A percentile compares a stretch with the other conserved stretches of the same genome.
Conservation (phyloP, 2,888 invertebrate genomes). For the Seladonia tumulorum region DNA sequence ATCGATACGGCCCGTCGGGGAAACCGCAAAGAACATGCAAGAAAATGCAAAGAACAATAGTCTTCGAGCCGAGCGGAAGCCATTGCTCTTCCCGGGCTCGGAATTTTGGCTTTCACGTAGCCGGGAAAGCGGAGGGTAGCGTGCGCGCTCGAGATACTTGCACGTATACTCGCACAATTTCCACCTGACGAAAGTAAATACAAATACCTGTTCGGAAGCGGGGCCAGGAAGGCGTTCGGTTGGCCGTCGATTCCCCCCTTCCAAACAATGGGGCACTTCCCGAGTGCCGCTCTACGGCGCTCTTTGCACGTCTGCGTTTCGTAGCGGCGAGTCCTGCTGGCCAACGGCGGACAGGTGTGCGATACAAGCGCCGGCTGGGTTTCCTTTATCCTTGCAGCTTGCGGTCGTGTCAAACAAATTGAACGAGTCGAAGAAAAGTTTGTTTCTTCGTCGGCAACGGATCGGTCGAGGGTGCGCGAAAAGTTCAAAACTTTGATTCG, state of each 20-base stretch:
- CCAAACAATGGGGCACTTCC: conserved; percentile 68
- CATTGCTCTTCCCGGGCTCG: not conserved
- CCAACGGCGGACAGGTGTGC: conserved; percentile 45
- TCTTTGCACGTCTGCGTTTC: conserved; percentile 65
- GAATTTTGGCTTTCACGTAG: conserved; percentile 34
- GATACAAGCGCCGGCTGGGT: not conserved
- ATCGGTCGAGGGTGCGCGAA: not conserved
- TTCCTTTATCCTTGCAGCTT: not conserved
- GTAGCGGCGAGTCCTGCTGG: conserved; percentile 56
- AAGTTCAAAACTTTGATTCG: not conserved
- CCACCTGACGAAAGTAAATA: conserved; percentile 62
- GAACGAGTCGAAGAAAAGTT: not conserved
- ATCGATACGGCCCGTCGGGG: not conserved
- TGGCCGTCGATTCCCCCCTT: conserved; percentile 65
- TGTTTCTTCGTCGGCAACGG: too few relatives aligned
- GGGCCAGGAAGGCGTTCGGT: conserved; percentile 64
- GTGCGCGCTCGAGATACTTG: not conserved
- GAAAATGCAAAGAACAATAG: not conserved
- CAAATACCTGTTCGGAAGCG: conserved; percentile 69
- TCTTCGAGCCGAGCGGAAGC: not conserved
- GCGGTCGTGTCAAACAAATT: not conserved
- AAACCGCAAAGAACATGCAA: not conserved
- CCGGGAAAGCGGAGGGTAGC: not conserved
- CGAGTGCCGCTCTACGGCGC: conserved; percentile 58
- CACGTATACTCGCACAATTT: conserved; percentile 41